phyloP scores from a whole-genome alignment of 53 echinoderm and acorn worm genomes.

The Actinopyga echinites region DNA sequence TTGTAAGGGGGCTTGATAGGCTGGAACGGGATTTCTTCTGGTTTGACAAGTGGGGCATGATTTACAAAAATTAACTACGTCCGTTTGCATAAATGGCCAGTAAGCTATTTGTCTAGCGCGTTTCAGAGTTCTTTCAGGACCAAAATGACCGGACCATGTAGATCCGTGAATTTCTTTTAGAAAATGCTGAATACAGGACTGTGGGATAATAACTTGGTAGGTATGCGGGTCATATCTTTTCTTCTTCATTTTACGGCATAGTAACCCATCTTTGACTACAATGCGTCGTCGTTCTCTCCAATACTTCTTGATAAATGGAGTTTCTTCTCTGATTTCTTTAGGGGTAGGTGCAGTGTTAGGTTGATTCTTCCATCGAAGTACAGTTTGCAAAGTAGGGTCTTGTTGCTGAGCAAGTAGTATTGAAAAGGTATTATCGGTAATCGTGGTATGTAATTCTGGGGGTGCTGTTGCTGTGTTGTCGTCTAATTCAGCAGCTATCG shows the following conservation, averaged over 20 bases:
- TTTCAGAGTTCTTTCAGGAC: conserved; percentile 9
- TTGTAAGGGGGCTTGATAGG: conserved; percentile 11
- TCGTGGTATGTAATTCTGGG: no score
- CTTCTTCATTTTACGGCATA: not conserved
- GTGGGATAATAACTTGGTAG: conserved; percentile 4
- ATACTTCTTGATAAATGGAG: not conserved
- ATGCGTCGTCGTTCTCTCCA: not conserved
- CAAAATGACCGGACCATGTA: conserved; percentile 38
- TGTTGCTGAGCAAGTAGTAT: not conserved
- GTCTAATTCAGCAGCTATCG: no score
- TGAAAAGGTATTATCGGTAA: not conserved
- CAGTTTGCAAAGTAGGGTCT: no score
- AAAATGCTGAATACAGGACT: not conserved
- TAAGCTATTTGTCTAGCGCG: not conserved
- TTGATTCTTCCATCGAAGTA: no score
- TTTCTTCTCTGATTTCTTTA: not conserved
- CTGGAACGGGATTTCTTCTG: not conserved
- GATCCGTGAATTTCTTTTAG: conserved; percentile 13
- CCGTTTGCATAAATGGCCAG: conserved; percentile 52
- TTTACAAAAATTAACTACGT: conserved; percentile 6
- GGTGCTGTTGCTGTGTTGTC: no score
- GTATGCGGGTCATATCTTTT: not conserved
- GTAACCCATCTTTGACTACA: not conserved
- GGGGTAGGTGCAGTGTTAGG: not conserved
- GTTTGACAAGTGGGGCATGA: conserved; percentile 27